Evolutionary conservation across 53 echinoderm and acorn worm genomes (phyloP), one percentile per base, ranked within the genome.

Genomic region (Echinarachnius parma): DNA sequence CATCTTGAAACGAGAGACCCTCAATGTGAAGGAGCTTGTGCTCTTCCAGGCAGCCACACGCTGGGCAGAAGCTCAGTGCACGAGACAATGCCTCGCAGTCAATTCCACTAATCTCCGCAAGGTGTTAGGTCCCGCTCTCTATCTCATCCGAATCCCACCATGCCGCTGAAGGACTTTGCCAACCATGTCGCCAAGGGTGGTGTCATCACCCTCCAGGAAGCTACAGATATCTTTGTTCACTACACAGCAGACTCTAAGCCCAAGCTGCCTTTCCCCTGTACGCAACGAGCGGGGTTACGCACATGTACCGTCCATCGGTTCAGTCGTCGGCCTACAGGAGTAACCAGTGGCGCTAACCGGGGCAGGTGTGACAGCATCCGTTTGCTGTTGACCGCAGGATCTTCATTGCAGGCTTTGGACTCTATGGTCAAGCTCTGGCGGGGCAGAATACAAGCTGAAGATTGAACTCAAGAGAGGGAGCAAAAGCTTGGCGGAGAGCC

Each of bases 281-380:
- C 59, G 32, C 84, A 84, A 3, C 75, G 96, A 5, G 82, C 87
- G 62, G 96, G 96, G 20, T 77, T 95, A 46, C 75, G 78, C 22
- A 84, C 96, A 26, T 86, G 90, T 28, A 84, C 78, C 27, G 96
- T 95, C 19, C 96, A 95, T 53, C 81, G 96, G 13, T 95, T 95
- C 96, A 95, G 82, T 95, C 96, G 2, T 95, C 96, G 1, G 90
- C 96, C 48, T 85, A 91, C 60, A 78, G 96, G 35, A 95, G 96
- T 61, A 95, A 95, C 77, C 96, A 95, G 62, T 95, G 96, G 96
- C 90, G 96, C 23, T 95, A 95, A n/a, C 63, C 64, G 96, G 52
- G 96, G 96, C 22, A 63, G 96, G 10, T 87, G 90, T 66, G 96
- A 95, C 85, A 95, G 96, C 52, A 95, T 95, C 52, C 91, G 75